Evolutionary conservation across 2,113 vertebrate genomes (phyloP).

Genomic region (Grantiella picta): DNA sequence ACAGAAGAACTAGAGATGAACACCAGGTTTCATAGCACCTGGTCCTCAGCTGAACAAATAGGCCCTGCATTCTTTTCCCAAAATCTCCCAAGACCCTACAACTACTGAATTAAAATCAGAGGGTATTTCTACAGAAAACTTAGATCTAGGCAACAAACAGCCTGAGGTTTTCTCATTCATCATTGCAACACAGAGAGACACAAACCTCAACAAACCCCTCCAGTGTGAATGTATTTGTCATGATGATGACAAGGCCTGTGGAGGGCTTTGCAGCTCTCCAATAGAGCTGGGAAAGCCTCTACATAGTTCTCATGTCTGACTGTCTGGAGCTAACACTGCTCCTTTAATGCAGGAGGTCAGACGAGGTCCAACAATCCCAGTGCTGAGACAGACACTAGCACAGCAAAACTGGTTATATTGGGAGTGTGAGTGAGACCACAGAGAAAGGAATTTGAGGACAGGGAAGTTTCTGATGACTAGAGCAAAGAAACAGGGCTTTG

Average conservation of each 20-base stretch:
- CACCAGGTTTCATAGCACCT: not conserved
- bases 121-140: not conserved
- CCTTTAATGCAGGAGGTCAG: constrained; percentile 37
- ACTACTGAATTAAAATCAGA: not conserved
- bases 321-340: constrained; percentile 49
- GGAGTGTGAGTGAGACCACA: constrained; percentile 38
- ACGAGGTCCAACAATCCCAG: not conserved
- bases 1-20: constrained; percentile 2
- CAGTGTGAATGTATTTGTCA: not conserved
- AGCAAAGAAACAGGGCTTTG: constrained; percentile 19
- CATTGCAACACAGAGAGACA: not conserved
- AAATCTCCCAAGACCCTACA: not conserved
- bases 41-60: not conserved
- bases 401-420: constrained; percentile 37
- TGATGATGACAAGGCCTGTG: not conserved
- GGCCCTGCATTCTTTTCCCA: not conserved
- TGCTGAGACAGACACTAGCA: constrained; percentile 36
- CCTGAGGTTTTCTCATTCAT: not conserved
- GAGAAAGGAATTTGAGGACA: constrained; percentile 54
- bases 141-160: not conserved
- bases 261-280: constrained; percentile 2
- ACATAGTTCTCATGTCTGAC: constrained; percentile 32
- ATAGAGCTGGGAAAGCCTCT: not conserved
- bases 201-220: not conserved
- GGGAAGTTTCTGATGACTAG: constrained; percentile 41